These are phyloP conservation scores for Drosophila nigritarsus DNA, from an alignment of 2,888 invertebrate species.

Conservation along the genomic window DNA sequence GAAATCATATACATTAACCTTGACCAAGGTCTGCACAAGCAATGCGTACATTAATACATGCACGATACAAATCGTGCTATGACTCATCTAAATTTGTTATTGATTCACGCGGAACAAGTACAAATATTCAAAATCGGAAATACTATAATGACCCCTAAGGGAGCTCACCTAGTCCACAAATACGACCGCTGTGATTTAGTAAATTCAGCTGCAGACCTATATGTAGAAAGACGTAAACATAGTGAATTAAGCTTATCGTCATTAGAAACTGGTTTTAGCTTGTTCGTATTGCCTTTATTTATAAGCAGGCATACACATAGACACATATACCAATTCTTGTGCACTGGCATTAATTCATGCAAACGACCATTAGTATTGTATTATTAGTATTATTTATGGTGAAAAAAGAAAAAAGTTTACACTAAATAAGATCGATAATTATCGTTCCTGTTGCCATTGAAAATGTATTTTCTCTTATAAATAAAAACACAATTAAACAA, in stretches of 20 bases:
- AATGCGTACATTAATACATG: neutral
- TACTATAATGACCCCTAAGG: neutral
- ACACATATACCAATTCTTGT: neutral
- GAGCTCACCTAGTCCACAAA: neutral
- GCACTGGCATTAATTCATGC: neutral
- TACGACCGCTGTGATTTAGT: neutral
- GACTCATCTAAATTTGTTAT: slow-evolving; percentile 8
- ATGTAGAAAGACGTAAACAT: neutral
- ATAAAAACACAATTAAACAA: too few species aligned
- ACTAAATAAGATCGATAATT: neutral
- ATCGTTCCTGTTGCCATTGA: neutral
- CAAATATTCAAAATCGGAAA: neutral
- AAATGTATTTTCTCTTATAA: neutral
- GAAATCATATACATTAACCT: neutral
- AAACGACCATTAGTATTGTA: neutral
- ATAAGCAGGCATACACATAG: neutral
- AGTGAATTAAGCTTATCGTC: slow-evolving; percentile 10
- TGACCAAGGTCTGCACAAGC: neutral
- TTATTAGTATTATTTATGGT: too few species aligned
- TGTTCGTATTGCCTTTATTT: slow-evolving; percentile 26
- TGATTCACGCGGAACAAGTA: neutral
- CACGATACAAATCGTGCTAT: neutral
- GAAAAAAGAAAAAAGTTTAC: too few species aligned
- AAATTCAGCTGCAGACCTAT: neutral
- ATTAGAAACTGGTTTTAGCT: slow-evolving; percentile 31